These are phyloP conservation scores for cat (Felis catus) DNA, from an alignment of 2,113 vertebrate genomes.

Conservation along the genomic window F.catus_Fca126_mat1.0 CM031413.1:96481001-96481500, in stretches of 20 bases:
- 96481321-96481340: not conserved
- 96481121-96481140: not conserved
- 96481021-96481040: not conserved
- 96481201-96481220: not conserved
- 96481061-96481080: not conserved
- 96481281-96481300: not conserved
- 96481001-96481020: not conserved
- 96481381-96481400: not conserved
- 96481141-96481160: not conserved
- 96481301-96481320: not conserved
- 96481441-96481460: constrained; percentile 2
- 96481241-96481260: not conserved
- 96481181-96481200: constrained; percentile 6
- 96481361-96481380: not conserved
- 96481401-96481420: not conserved
- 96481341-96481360: not conserved
- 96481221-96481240: not conserved
- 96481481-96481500: not conserved
- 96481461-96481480: not conserved
- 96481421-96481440: not conserved
- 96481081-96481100: not conserved
- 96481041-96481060: not conserved
- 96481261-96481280: fast-evolving
- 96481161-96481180: not conserved
- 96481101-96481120: not conserved